Percentiles rank a stretch among this genome's conserved stretches.
phyloP scores from a whole-genome alignment of 2,888 invertebrate species.

The Stramonita haemastoma region DNA sequence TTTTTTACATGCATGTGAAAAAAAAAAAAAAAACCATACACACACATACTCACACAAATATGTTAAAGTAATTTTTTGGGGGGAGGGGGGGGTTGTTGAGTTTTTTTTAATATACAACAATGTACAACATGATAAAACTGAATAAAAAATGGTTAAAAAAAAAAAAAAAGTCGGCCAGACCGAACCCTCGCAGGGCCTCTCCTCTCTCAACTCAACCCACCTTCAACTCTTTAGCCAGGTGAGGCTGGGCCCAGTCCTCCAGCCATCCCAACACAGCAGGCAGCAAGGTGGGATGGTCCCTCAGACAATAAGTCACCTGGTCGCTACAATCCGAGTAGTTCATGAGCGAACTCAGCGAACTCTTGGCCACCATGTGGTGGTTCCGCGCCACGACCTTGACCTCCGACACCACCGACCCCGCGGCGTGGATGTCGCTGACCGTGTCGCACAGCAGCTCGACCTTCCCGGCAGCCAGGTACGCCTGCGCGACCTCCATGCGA shows the following conservation, averaged over 20 bases:
- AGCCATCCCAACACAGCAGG: neutral
- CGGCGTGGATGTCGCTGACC: neutral
- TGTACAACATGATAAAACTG: neutral
- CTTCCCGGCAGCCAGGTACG: neutral
- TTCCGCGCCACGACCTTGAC: neutral
- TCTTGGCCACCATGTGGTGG: neutral
- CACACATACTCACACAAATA: too few relatives aligned
- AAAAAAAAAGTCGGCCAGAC: neutral
- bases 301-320: neutral
- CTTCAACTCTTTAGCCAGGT: neutral
- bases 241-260: neutral
- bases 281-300: neutral
- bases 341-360: slow-evolving; percentile 25
- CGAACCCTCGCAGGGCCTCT: too few relatives aligned
- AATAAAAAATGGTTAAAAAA: neutral
- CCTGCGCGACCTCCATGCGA: neutral
- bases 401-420: neutral
- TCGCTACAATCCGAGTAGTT: slow-evolving; percentile 44
- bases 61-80: too few relatives aligned
- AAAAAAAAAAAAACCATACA: too few relatives aligned
- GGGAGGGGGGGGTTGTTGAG: too few relatives aligned
- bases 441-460: neutral
- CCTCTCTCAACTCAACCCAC: neutral
- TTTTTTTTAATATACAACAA: too few relatives aligned
- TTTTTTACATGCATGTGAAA: too few relatives aligned